Conservation (phyloP, 2,797 vertebrate species). For the Columba guinea region DNA sequence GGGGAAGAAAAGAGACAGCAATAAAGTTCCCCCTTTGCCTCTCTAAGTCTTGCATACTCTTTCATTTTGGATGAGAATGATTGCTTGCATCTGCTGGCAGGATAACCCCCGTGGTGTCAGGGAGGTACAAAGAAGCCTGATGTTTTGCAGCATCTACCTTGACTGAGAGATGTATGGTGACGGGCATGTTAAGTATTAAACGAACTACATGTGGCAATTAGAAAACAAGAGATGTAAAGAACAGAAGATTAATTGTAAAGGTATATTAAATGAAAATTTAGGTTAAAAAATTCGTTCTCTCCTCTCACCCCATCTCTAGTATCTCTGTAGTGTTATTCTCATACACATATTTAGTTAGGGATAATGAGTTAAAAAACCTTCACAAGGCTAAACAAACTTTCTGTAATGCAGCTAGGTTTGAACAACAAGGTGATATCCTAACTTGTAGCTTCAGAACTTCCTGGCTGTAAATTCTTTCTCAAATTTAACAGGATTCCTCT, state of each 20-base stretch:
- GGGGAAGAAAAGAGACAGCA: not conserved
- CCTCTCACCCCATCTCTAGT: not conserved
- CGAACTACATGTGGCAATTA: not conserved
- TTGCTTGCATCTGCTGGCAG: not conserved
- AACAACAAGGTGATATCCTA: not conserved
- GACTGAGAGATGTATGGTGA: not conserved
- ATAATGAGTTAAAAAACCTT: not conserved
- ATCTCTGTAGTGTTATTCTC: not conserved
- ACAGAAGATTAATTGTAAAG: not conserved
- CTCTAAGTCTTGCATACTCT: not conserved
- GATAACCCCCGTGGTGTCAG: not conserved
- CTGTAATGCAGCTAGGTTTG: not conserved
- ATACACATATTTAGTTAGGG: not conserved
- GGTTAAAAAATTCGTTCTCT: not conserved
- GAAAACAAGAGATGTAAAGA: not conserved
- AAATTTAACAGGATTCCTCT: not conserved
- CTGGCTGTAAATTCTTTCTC: not conserved
- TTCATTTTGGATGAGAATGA: not conserved
- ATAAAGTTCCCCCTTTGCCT: not conserved
- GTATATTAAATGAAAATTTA: not conserved
- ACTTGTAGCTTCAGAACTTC: not conserved
- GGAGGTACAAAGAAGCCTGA: not conserved
- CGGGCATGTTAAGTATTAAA: not conserved
- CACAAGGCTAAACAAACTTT: not conserved
- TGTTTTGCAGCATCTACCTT: not conserved